Base-by-base conservation (phyloP, 2,113 vertebrate genomes). In the Bubo bubo region DNA sequence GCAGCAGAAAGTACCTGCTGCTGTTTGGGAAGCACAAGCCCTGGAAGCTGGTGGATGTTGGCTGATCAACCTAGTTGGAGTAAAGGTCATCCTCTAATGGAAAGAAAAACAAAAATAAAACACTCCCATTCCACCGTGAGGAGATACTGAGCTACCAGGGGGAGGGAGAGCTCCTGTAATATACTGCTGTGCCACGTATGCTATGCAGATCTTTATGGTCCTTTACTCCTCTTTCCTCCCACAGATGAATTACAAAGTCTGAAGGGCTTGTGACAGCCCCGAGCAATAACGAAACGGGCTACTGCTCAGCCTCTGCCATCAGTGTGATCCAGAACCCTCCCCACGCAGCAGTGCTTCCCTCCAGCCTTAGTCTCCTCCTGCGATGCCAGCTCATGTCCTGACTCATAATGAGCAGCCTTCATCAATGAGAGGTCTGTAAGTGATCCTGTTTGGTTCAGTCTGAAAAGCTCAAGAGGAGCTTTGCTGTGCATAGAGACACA, bases 41-140 rank as follows among this genome's bases (percentile, higher is more conserved):
- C 43, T 92, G 75, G 94, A 81, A 97, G 62, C 55, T 73, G 80
- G 77, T 3, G 8, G 74, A 90, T 96, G 94, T 87, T 76, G 49
- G 32, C 80, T 93, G 41, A 86, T 86, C 90, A 91, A 23, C 82
- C 26, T 63, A 30, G 45, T 10, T 93, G 55, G 58, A 91, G 86
- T 77, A 96, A 91, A 95, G 94, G 96, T 97, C 96, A 96, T 72
- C 66, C 28, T 82, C 62, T 95, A 95, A 91, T 95, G 88, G 89
- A 95, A 95, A 95, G 80, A 88, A 97, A 96, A 97, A 97, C 86
- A 96, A 96, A 95, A 97, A 94, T 85, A 90, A 94, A 95, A 49
- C 73, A 88, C 94, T 97, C 87, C 93, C 43, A 3, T 76, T 95
- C 74, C 50, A 90, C 45, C 26, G 22, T 23, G 50, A 90, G 26